Evolutionary conservation across 2,113 vertebrate species (phyloP), one percentile per base, ranked within the genome.

Genomic region (Calypte anna): DNA sequence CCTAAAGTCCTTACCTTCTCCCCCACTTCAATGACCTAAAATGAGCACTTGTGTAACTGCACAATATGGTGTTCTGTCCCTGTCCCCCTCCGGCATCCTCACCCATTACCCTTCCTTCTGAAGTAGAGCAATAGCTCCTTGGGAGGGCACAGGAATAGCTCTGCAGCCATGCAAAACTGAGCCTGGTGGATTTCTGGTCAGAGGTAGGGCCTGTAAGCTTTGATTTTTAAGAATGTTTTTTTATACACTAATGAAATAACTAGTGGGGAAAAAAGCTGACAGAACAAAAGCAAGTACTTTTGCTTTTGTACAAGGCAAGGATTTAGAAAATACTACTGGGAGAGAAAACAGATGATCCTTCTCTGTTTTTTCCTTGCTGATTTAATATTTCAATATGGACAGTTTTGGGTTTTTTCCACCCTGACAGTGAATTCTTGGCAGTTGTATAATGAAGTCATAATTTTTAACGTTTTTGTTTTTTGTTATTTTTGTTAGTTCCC

Each of bases 31-130:
- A 5, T 90, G 59, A 67, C 82, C 48, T 88, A 6, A 83, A 18
- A 27, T 4, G 43, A 77, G 33, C 55, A 9, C 28, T 88, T 48
- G 0, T 0, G 0, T 33, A 76, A 61, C 18, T 62, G 33, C 13
- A 5, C 11, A 18, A 21, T 62, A 36, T 30, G 14, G 2, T 68
- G 3, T 6, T 63, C 70, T 76, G 12, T 66, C 76, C 33, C 31
- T 93, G 24, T 17, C 59, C 40, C 36, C 27, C 31, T 67, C 46
- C 57, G 40, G 38, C 23, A 38, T 61, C 81, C 21, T 86, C 31
- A 24, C 25, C 31, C 68, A 2, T 81, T 92, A 13, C 48, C 73
- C 84, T 81, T 84, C 18, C 33, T 86, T 73, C 86, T 58, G 4
- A 77, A 80, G 46, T 0, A 18, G 38, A 50, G 31, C 12, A 31